Base-by-base conservation (phyloP, 2,888 invertebrate genomes). In the Lingula anatina region DNA sequence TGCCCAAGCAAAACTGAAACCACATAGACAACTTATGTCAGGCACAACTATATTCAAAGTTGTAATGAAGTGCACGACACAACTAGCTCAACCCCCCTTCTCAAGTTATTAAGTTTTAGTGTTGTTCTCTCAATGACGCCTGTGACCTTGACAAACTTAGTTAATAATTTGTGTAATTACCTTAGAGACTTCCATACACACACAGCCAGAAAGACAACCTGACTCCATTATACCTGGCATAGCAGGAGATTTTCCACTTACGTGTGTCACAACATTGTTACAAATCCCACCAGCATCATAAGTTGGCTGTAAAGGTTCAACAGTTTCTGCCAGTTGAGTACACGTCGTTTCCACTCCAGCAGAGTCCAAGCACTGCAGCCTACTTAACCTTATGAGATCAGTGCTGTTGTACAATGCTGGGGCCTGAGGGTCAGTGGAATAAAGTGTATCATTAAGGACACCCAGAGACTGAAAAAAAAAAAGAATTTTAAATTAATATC, bases 261-360 rank as follows among this genome's bases (percentile, higher is more conserved):
- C 70, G 62, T 63, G 52, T 18, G 53, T 49, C 2, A 68, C 60
- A 5, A 60, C 56, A 52, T 68, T 64, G n/a, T 45, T 44, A 51
- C 68, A 70, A 7, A 45, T 53, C 7, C 9, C 15, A 18, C 37
- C 40, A 1, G 26, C 40, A 20, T 38, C 31, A 46, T 40, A 52
- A 26, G 46, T 60, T 1, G 52, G 49, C 18, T 3, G 55, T 39
- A 24, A 51, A 44, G 0, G 28, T 39, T 9, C 51, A 41, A 21
- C 52, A 51, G n/a, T 24, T 27, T 55, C 69, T 67, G 31, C 46
- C 48, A 5, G 46, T 44, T 2, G 49, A 21, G 7, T 56, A 39
- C 5, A 64, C 64, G 31, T 52, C 48, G 0, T 46, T 35, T 20
- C 54, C 60, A 5, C 43, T n/a, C 49, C 59, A 61, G 20, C 54